Percentiles rank a stretch among this genome's conserved stretches.
Conservation (phyloP, 2,888 invertebrate species). For the Lepidocyrtoides sp. region DNA sequence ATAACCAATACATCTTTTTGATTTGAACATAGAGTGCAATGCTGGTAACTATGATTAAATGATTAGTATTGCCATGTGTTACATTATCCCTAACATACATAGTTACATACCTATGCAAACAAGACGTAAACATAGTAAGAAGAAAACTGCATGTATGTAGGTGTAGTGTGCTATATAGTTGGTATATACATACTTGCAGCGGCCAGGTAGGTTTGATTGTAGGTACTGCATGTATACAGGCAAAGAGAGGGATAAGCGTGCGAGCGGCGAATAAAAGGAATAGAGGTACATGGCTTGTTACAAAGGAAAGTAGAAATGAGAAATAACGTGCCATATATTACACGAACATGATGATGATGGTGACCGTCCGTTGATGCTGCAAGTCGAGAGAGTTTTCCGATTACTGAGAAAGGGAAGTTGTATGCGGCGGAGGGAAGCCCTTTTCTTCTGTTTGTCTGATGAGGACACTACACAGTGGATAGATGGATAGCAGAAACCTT, state of each 20-base stretch:
- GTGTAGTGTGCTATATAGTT: too few species aligned
- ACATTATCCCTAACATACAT: too few species aligned
- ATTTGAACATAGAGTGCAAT: too few species aligned
- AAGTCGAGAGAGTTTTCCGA: neutral
- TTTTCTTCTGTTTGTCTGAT: conserved; percentile 16
- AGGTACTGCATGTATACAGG: neutral
- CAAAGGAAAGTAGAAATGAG: conserved; percentile 2
- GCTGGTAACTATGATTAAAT: too few species aligned
- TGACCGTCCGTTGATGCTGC: neutral
- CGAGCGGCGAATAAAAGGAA: conserved; percentile 51
- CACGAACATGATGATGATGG: neutral
- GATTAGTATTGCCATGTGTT: too few species aligned
- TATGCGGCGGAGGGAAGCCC: conserved; percentile 16
- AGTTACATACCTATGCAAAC: too few species aligned
- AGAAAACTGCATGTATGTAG: too few species aligned
- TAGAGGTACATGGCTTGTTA: neutral
- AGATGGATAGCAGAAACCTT: neutral
- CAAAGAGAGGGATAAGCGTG: conserved; percentile 74
- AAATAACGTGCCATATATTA: neutral
- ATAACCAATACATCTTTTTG: conserved; percentile 5
- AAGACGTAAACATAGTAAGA: too few species aligned
- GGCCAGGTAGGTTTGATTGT: neutral
- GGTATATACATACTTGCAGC: neutral
- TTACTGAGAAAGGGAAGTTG: conserved; percentile 33
- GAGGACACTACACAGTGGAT: neutral